phyloP scores from a whole-genome alignment of 2,888 invertebrate genomes.

The Gymnosoma rotundatum region DNA sequence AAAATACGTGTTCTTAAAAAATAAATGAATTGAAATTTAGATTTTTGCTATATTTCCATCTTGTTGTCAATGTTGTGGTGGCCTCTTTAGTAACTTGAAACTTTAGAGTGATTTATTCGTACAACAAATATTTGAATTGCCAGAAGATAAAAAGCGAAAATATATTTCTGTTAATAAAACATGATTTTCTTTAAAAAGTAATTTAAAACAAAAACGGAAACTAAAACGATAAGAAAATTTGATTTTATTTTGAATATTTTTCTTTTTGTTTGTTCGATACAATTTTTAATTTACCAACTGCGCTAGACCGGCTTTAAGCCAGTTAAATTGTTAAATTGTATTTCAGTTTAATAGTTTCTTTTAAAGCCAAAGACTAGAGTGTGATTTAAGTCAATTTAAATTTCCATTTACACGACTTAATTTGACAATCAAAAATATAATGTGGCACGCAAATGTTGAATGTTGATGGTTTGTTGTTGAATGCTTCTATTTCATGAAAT shows the following conservation, averaged over 20 bases:
- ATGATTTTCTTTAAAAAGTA: no score
- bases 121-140: no score
- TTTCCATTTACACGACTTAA: slow-evolving; percentile 71
- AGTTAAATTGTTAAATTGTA: no score
- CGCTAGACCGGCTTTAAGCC: background rate
- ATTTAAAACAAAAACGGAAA: background rate
- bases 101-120: no score
- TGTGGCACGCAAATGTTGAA: slow-evolving; percentile 64
- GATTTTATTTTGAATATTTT: background rate
- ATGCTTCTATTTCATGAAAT: slow-evolving; percentile 35
- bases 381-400: slow-evolving; percentile 70
- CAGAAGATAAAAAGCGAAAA: no score
- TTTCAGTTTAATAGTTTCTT: slow-evolving; percentile 9
- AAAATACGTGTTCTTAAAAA: no score
- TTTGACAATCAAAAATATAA: slow-evolving; percentile 69
- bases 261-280: background rate
- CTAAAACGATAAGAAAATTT: background rate
- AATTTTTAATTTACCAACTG: background rate
- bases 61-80: no score
- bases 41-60: no score
- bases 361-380: slow-evolving; percentile 53
- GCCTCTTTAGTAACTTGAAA: no score
- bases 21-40: no score
- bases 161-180: no score
- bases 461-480: background rate